phyloP scores from a whole-genome alignment of 2,797 vertebrate genomes.

The Lithobates sylvaticus region DNA sequence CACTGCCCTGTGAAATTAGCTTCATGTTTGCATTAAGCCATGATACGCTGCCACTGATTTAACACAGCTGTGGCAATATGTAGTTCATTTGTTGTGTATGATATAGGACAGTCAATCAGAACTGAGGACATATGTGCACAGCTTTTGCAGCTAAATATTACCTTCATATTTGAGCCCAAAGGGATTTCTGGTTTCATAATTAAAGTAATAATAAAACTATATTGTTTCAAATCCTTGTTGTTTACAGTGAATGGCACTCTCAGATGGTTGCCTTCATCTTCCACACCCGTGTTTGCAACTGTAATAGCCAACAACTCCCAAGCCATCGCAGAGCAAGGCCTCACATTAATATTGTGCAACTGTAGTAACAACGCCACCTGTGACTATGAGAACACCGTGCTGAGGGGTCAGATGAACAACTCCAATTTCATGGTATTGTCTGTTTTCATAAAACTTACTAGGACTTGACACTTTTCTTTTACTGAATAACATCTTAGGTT shows the following conservation, averaged over 20 bases:
- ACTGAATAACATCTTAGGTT: neutral
- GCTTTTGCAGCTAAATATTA: too few relatives aligned
- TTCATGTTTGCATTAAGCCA: too few relatives aligned
- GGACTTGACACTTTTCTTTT: neutral
- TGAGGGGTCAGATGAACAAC: constrained; percentile 28
- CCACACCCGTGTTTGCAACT: constrained; percentile 45
- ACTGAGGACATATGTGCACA: too few relatives aligned
- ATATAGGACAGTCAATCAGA: neutral
- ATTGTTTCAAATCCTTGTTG: neutral
- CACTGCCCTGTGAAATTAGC: too few relatives aligned
- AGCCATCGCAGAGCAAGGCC: constrained; percentile 26
- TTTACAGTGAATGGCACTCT: constrained; percentile 48
- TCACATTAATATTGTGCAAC: constrained; percentile 61
- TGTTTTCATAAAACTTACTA: too few relatives aligned
- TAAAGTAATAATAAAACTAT: too few relatives aligned
- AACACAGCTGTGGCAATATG: neutral
- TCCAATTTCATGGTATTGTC: constrained; percentile 35
- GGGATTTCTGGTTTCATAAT: too few relatives aligned
- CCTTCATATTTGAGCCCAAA: too few relatives aligned
- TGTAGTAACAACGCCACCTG: constrained; percentile 62
- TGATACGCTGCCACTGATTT: neutral
- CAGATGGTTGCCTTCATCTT: constrained; percentile 55
- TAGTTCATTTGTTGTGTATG: neutral
- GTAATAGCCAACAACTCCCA: constrained; percentile 60
- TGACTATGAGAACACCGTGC: constrained; percentile 6